Base-by-base conservation (phyloP, 2,888 invertebrate genomes). In the Cantharis rustica region DNA sequence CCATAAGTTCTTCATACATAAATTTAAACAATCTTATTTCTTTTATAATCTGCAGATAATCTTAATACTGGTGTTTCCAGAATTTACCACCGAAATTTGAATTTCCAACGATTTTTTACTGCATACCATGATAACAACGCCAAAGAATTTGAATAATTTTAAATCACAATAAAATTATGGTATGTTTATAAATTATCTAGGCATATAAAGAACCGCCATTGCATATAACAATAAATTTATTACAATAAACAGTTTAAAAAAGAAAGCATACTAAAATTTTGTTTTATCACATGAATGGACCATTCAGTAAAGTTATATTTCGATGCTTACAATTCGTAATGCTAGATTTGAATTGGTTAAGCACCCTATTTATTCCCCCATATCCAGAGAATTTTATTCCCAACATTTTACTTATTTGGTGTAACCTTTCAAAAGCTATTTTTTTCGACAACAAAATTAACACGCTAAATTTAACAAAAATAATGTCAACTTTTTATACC, bases 291-390 rank as follows among this genome's bases (percentile, higher is more conserved):
- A 20, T 66, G 20, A 66, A 20, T 23, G 64, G 64, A 20, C 64
- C n/a, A 66, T 66, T 66, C 23, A 66, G 20, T 20, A 66, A 66
- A 66, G 64, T 23, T 23, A 66, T 66, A 23, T 66, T 66, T 66
- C 64, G 64, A 66, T 66, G 64, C 64, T 66, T 66, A 66, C 64
- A 23, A 66, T 66, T 66, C 64, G 64, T 66, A 66, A 66, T 66
- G 64, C 20, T 66, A 66, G 20, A 66, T 20, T 66, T 66, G 64
- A 23, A 66, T 66, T 66, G 64, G 64, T 20, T 17, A 66, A 66
- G 64, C 17, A 66, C 20, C 47, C 47, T 47, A 47, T 47, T 47
- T 47, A 47, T 47, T 47, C 64, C 64, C 63, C 64, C 64, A 66
- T 66, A 17, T 23, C 64, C 23, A 20, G 64, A 23, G 64, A 66